Percentiles rank a stretch among this genome's conserved stretches.
Conservation (phyloP, 2,113 vertebrate species). For the Coregonus clupeaformis region DNA sequence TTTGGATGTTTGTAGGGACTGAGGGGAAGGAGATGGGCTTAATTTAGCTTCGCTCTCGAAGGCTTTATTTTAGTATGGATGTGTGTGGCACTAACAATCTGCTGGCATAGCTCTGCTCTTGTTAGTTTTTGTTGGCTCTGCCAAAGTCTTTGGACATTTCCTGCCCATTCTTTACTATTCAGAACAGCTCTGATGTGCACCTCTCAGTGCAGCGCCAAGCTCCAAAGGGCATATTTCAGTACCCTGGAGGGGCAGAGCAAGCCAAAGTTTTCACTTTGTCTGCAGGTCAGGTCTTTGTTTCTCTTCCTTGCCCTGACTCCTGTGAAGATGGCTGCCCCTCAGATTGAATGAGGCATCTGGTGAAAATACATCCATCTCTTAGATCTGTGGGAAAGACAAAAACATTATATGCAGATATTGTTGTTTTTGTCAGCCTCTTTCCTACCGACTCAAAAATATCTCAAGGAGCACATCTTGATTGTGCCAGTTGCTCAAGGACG, state of each 20-base stretch:
- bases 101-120: conserved; percentile 21
- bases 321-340: conserved; percentile 16
- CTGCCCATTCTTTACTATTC: conserved; percentile 1
- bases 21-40: conserved; percentile 5
- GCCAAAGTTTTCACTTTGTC: conserved; percentile 18
- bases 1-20: conserved; percentile 19
- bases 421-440: background rate
- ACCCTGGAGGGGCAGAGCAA: conserved; percentile 23
- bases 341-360: conserved; percentile 14
- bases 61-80: conserved; percentile 9
- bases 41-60: conserved; percentile 9
- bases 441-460: background rate
- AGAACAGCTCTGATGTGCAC: conserved; percentile 36
- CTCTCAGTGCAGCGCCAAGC: conserved; percentile 4
- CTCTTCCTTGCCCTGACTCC: background rate
- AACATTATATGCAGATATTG: background rate
- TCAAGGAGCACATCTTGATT: background rate
- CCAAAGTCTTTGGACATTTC: conserved; percentile 9
- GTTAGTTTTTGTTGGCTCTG: conserved; percentile 24
- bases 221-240: conserved; percentile 56
- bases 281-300: conserved; percentile 4
- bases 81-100: background rate
- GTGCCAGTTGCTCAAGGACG: background rate
- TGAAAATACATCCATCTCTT: conserved; percentile 25
- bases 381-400: background rate